A percentile compares a stretch with the other conserved stretches of the same genome.
These are phyloP conservation scores for Drosophila obscura DNA, from an alignment of 1,140 invertebrate genomes.

Conservation along the genomic window DNA sequence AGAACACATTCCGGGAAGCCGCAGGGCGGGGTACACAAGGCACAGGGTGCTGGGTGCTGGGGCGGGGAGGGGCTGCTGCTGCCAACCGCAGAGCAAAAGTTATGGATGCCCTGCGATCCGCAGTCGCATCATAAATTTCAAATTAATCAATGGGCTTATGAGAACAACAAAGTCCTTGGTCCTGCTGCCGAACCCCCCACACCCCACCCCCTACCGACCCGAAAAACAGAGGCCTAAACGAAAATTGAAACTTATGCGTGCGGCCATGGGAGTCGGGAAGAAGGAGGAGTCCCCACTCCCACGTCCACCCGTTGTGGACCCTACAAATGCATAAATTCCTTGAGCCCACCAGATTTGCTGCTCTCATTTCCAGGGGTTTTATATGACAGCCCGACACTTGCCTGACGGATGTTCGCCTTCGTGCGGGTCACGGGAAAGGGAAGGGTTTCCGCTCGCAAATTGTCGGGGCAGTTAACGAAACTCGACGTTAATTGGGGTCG, in stretches of 20 bases:
- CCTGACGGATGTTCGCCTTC: conserved; percentile 23
- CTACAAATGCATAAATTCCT: conserved; percentile 48
- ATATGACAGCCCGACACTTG: conserved; percentile 46
- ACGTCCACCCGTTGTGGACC: not conserved
- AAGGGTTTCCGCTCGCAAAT: conserved; percentile 51
- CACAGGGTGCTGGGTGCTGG: too few species aligned
- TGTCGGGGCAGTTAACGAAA: conserved; percentile 61
- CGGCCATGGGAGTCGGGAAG: not conserved
- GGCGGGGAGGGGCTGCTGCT: too few species aligned
- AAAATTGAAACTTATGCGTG: conserved; percentile 66
- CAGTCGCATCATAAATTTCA: conserved; percentile 77
- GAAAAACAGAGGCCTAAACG: conserved; percentile 34
- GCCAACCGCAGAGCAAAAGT: conserved; percentile 60
- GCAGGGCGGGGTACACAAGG: not conserved
- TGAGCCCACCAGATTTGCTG: conserved; percentile 34
- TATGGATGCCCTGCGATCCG: conserved; percentile 56
- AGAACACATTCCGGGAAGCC: conserved; percentile 13
- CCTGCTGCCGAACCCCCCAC: not conserved
- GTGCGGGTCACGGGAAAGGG: conserved; percentile 4
- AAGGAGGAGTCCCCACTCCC: not conserved
- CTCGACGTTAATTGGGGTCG: conserved; percentile 52
- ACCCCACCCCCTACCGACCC: not conserved
- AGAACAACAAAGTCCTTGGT: conserved; percentile 31
- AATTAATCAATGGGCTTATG: conserved; percentile 80
- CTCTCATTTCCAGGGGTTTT: conserved; percentile 30